Conservation (phyloP, 1,140 invertebrate genomes). For the Nasonia vitripennis region DNA sequence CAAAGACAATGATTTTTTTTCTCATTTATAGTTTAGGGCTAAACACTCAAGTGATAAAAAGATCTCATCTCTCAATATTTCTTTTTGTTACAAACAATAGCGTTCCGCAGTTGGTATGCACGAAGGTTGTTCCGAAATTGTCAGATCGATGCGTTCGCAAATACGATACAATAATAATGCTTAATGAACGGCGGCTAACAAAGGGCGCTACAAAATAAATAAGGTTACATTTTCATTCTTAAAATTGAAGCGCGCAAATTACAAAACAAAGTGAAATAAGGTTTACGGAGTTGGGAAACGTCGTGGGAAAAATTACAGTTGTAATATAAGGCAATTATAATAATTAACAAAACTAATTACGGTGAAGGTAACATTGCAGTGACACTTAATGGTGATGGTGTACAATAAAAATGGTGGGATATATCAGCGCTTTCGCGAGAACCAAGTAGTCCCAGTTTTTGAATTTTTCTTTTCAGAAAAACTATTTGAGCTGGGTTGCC, state of each 20-base stretch:
- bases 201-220: slow-evolving; percentile 60
- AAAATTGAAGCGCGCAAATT: slow-evolving; percentile 21
- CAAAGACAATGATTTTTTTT: slow-evolving; percentile 63
- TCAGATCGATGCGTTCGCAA: slow-evolving; percentile 62
- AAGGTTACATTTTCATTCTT: slow-evolving; percentile 51
- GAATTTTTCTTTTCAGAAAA: slow-evolving; percentile 54
- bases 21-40: slow-evolving; percentile 39
- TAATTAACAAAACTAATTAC: slow-evolving; percentile 57
- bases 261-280: slow-evolving; percentile 13
- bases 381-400: slow-evolving; percentile 43
- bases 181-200: slow-evolving; percentile 48
- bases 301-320: slow-evolving; percentile 44
- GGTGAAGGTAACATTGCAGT: slow-evolving; percentile 53
- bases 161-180: slow-evolving; percentile 47
- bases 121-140: slow-evolving; percentile 64
- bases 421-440: slow-evolving; percentile 44
- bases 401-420: slow-evolving; percentile 52
- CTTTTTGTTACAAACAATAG: slow-evolving; percentile 49
- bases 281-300: slow-evolving; percentile 27
- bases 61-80: slow-evolving; percentile 42
- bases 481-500: slow-evolving; percentile 61
- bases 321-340: slow-evolving; percentile 54
- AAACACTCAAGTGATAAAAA: slow-evolving; percentile 48
- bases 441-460: slow-evolving; percentile 26
- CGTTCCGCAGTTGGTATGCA: slow-evolving; percentile 56